Conservation (phyloP, 2,888 invertebrate species). For the Marronus borbonicus region DNA sequence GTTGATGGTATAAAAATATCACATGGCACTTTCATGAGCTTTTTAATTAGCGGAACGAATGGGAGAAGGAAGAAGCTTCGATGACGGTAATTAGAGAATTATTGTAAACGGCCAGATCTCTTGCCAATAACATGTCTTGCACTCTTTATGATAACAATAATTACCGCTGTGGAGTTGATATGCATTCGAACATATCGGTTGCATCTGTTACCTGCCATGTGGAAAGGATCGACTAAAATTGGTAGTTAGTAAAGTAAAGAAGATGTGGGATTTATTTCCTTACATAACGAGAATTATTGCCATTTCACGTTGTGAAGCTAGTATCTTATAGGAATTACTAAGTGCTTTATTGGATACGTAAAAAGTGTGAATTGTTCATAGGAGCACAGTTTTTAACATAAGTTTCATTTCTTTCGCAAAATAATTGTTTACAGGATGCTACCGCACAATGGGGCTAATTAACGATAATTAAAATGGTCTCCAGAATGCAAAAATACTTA, state of each 20-base stretch:
- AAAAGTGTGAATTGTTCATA: too few relatives aligned
- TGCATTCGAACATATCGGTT: slow-evolving; percentile 1
- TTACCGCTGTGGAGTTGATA: neutral
- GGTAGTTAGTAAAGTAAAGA: slow-evolving; percentile 7
- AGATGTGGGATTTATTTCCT: neutral
- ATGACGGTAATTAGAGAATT: slow-evolving; percentile 46
- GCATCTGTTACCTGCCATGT: slow-evolving; percentile 1
- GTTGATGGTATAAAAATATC: slow-evolving; percentile 49
- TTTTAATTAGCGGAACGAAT: slow-evolving; percentile 40
- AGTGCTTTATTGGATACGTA: too few relatives aligned
- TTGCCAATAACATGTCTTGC: slow-evolving; percentile 43
- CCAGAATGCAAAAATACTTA: too few relatives aligned
- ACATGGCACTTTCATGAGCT: slow-evolving; percentile 48
- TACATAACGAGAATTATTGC: too few relatives aligned
- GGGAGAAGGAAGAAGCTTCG: slow-evolving; percentile 15
- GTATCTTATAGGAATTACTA: too few relatives aligned
- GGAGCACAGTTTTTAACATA: too few relatives aligned
- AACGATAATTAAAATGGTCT: too few relatives aligned
- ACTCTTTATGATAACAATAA: slow-evolving; percentile 22
- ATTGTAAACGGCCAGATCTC: slow-evolving; percentile 28
- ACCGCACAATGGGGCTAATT: too few relatives aligned
- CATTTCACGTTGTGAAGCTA: too few relatives aligned
- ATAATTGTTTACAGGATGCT: too few relatives aligned
- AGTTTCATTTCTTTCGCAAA: too few relatives aligned
- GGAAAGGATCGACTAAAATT: slow-evolving; percentile 5